Conservation (phyloP, 2,113 vertebrate genomes). For the Myrmecophaga tridactyla region DNA sequence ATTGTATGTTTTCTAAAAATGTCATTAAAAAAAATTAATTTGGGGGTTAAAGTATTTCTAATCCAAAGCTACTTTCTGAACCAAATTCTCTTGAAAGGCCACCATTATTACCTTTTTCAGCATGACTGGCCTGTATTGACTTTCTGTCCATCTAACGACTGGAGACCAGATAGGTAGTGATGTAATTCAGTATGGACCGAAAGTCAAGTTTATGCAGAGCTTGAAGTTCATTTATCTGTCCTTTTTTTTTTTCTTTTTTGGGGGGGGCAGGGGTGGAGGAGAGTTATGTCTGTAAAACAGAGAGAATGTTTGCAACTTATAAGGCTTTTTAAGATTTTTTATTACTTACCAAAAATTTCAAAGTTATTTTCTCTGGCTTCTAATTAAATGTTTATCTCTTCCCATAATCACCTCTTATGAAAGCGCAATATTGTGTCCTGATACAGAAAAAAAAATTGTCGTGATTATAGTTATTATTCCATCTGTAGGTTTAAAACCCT, state of each 20-base stretch:
- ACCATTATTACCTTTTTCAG: not conserved
- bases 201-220: not conserved
- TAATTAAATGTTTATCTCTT: constrained; percentile 10
- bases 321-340: constrained; percentile 20
- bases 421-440: not conserved
- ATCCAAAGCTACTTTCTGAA: constrained; percentile 21
- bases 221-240: not conserved
- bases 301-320: not conserved
- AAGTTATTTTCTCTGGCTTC: constrained; percentile 22
- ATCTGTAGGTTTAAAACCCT: not conserved
- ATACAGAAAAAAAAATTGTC: not conserved
- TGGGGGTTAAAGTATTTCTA: not conserved
- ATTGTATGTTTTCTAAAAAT: not conserved
- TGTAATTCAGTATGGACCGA: not conserved
- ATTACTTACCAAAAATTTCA: constrained; percentile 23
- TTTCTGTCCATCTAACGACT: not conserved
- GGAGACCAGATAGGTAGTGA: not conserved
- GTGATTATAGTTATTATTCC: constrained; percentile 19
- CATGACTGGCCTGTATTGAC: not conserved
- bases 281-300: constrained; percentile 9
- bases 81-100: not conserved
- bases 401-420: not conserved
- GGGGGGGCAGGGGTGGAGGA: not conserved
- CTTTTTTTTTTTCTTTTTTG: not conserved
- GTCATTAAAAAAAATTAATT: not conserved